Evolutionary conservation across 2,888 invertebrate genomes (phyloP).

Genomic region (Melipona beecheii): DNA sequence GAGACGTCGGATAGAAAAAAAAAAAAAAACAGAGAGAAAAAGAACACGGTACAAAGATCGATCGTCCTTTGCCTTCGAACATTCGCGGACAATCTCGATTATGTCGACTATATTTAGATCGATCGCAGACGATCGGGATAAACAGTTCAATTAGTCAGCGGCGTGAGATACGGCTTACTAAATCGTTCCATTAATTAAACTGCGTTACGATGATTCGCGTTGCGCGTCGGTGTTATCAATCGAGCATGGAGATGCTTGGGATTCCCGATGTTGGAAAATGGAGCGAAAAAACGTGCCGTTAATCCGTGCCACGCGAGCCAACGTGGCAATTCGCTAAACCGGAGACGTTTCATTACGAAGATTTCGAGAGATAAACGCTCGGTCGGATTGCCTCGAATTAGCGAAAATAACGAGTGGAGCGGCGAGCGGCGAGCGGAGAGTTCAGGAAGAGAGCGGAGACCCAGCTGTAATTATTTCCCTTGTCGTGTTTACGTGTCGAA

Average conservation of each 20-base stretch:
- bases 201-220: conserved; percentile 1
- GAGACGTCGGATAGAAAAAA: neutral
- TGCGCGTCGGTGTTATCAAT: conserved; percentile 17
- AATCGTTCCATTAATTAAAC: conserved; percentile 30
- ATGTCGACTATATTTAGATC: conserved; percentile 31
- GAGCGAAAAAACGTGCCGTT: neutral
- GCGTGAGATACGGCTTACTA: conserved; percentile 17
- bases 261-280: conserved; percentile 12
- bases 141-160: conserved; percentile 29
- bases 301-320: neutral
- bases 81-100: neutral
- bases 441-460: conserved; percentile 8
- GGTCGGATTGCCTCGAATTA: conserved; percentile 19
- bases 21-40: neutral
- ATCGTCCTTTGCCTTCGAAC: neutral
- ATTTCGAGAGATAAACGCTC: conserved; percentile 19
- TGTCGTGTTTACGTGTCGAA: conserved; percentile 22
- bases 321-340: neutral
- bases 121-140: neutral
- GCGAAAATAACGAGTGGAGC: neutral
- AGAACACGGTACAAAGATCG: neutral
- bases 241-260: neutral
- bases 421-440: neutral
- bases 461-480: conserved; percentile 20
- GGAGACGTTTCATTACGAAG: neutral